Evolutionary conservation across 2,888 invertebrate genomes (phyloP).

Genomic region (Euclidia mi): DNA sequence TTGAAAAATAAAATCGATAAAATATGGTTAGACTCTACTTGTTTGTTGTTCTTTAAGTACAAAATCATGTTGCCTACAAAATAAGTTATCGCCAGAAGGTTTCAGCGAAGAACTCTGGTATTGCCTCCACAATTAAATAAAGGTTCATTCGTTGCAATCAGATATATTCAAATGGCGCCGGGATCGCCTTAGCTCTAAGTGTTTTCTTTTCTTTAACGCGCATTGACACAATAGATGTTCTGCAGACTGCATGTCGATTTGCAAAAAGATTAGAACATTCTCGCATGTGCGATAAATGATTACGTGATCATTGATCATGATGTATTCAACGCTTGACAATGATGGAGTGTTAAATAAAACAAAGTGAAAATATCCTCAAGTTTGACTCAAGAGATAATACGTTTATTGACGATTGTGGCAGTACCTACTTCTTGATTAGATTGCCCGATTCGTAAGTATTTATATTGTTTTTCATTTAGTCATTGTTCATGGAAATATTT

Average conservation of each 20-base stretch:
- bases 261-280: slow-evolving; percentile 29
- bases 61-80: slow-evolving; percentile 41
- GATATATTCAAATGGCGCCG: slow-evolving; percentile 75
- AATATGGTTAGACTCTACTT: not conserved
- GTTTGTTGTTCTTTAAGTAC: slow-evolving; percentile 45
- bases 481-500: slow-evolving; percentile 47
- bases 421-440: slow-evolving; percentile 23
- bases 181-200: slow-evolving; percentile 48
- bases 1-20: no score
- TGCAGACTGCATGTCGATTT: slow-evolving; percentile 28
- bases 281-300: slow-evolving; percentile 37
- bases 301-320: slow-evolving; percentile 33
- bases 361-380: slow-evolving; percentile 16
- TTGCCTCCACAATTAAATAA: slow-evolving; percentile 26
- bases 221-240: slow-evolving; percentile 31
- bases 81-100: slow-evolving; percentile 26
- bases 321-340: slow-evolving; percentile 45
- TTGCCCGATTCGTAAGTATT: no score
- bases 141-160: slow-evolving; percentile 68
- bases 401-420: no score
- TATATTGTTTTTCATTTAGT: slow-evolving; percentile 30
- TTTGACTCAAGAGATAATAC: no score
- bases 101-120: slow-evolving; percentile 12
- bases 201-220: slow-evolving; percentile 61
- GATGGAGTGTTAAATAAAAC: slow-evolving; percentile 33